phyloP scores from a whole-genome alignment of 1,140 invertebrate genomes.

The Drosophila santomea region DNA sequence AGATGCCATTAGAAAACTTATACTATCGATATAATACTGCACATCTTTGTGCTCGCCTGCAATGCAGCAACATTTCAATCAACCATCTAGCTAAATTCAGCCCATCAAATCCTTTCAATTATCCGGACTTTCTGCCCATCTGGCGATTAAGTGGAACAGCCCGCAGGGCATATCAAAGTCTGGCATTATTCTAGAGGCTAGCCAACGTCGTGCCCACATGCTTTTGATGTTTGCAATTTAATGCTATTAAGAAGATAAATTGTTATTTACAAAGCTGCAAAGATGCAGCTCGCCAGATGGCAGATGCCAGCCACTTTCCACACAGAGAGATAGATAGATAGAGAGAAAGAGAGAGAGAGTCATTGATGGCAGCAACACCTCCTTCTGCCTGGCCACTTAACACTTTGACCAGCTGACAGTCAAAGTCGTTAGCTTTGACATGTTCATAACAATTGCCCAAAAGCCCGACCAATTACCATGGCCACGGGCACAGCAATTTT shows the following conservation, averaged over 20 bases:
- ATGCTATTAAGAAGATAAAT: slow-evolving; percentile 58
- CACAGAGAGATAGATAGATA: neutral
- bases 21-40: neutral
- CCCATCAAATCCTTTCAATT: slow-evolving; percentile 35
- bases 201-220: slow-evolving; percentile 42
- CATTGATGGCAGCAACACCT: slow-evolving; percentile 38
- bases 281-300: slow-evolving; percentile 22
- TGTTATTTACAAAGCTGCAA: slow-evolving; percentile 47
- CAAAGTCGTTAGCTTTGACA: slow-evolving; percentile 77
- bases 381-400: slow-evolving; percentile 54
- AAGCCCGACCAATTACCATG: slow-evolving; percentile 66
- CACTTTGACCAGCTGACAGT: slow-evolving; percentile 77
- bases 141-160: slow-evolving; percentile 44
- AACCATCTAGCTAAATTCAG: slow-evolving; percentile 36
- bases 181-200: slow-evolving; percentile 22
- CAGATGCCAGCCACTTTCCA: slow-evolving; percentile 40
- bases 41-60: neutral
- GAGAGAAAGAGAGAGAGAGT: neutral
- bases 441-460: slow-evolving; percentile 80
- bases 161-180: slow-evolving; percentile 47
- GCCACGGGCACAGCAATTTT: slow-evolving; percentile 69
- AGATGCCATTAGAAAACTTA: neutral
- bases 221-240: slow-evolving; percentile 54
- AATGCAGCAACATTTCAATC: slow-evolving; percentile 38
- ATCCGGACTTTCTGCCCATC: slow-evolving; percentile 37